Base-by-base conservation (phyloP, 2,888 invertebrate genomes). In the Drosophila quinaria region DNA sequence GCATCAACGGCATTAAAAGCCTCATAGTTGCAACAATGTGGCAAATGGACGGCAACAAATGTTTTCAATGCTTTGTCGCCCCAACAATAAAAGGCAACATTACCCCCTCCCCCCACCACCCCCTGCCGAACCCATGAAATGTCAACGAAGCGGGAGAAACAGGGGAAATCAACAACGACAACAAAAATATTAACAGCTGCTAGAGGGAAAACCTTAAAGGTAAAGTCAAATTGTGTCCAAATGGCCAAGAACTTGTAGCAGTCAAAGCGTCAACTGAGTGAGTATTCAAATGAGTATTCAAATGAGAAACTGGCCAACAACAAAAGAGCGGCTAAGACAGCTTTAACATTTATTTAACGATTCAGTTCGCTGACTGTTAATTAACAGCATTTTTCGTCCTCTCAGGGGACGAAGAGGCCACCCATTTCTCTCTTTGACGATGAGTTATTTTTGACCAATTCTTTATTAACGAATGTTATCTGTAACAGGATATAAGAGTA, bases 231-330 rank as follows among this genome's bases (percentile, higher is more conserved):
- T 51, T 63, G 71, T 49, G 68, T 62, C 69, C 70, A 77, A 71
- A 67, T 88, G 89, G 80, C 83, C 89, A 83, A 83, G 86, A 83
- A 86, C 86, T 88, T 88, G 86, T 59, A 41, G 15, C 31, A 17
- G 41, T 62, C 65, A 64, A 44, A 70, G 50, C 52, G 50, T 19
- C 42, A 58, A 67, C n/a, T 13, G 55, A 55, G 25, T 9, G 55
- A n/a, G n/a, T n/a, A n/a, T n/a, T n/a, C n/a, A n/a, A n/a, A n/a
- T n/a, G n/a, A n/a, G n/a, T n/a, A n/a, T n/a, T n/a, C n/a, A 58
- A 58, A 62, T 61, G 63, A 47, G 44, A 78, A 74, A 54, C 54
- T 62, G 47, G 37, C 54, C 74, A 61, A 44, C 37, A 22, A 35
- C 49, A 56, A 49, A 49, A 52, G 42, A 17, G 35, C 29, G 13